Evolutionary conservation across 2,888 invertebrate genomes (phyloP), one percentile per base, ranked within the genome.

Genomic region (Phengaris alcon): DNA sequence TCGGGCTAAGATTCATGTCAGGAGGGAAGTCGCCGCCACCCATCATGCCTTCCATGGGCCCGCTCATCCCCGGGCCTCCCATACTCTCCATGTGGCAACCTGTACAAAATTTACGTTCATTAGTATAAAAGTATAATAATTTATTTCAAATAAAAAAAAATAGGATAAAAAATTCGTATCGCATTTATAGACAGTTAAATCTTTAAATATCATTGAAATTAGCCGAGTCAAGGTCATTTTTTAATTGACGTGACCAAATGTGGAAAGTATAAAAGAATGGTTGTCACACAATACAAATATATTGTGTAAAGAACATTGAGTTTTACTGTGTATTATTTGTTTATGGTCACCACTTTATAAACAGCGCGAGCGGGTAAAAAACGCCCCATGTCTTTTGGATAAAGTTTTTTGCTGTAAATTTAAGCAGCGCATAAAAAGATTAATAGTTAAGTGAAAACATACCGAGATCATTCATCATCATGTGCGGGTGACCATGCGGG

Each of bases 1-100:
- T 96, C 13, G 96, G 95, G 83, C 95, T 96, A 76, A 96, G 90
- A 84, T 90, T 93, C 93, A 93, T 93, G 80, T 93, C 94, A 1
- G 93, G 91, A 2, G 93, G 91, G 83, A 94, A 94, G 79, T 94
- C 93, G 5, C 88, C 87, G 52, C 88, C 89, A 76, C 94, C 93
- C 90, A 95, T 93, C 90, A 95, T 94, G 44, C 91, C 87, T 72
- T 94, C 93, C 88, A 94, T 93, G 35, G 93, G 93, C 1, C 93
- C 93, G 68, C 93, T 93, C 91, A 94, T 93, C n/a, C 93, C 93
- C 0, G 91, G 91, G 7, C 90, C 91, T 76, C 90, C 93, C 90
- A 94, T 92, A 77, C 85, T 90, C 79, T 93, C 94, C 90, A 93
- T 95, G 80, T 94, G 94, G 83, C 93, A 94, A 76, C 93, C 94